Evolutionary conservation across 1,140 invertebrate species (phyloP), one percentile per base, ranked within the genome.

Genomic region (Idris sp.): DNA sequence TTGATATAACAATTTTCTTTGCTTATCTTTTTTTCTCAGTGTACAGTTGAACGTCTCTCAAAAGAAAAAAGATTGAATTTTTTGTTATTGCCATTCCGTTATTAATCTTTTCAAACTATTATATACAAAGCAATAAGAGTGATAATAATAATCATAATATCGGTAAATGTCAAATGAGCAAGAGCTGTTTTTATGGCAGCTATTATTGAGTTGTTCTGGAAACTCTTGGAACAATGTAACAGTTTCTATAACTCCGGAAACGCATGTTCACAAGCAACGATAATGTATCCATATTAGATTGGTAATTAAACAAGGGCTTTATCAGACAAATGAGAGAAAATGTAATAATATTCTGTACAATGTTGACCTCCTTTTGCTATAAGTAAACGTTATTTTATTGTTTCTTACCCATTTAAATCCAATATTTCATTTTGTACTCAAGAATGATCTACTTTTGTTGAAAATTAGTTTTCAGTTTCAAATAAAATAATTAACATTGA

Each of bases 251-350:
- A 8, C 14, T 6, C 40, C 28, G 53, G 53, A 43, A 58, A 58
- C 25, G 40, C 28, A 62, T 26, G 9, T 19, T 59, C 19, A 14
- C 26, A 44, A 43, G 19, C 43, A 28, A 33, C 43, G 41, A 40
- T 48, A 36, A 14, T 14, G 44, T 46, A 56, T 67, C 51, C 13
- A 56, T 40, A 48, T 56, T 40, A 30, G 62, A 67, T 56, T 46
- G 62, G 35, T 56, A 48, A 67, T 67, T 56, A 56, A 67, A 56
- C 62, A 40, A 48, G 43, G 56, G 35, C 31, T 28, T n/a, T 30
- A 18, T 6, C 18, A 14, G 43, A 48, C 51, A 44, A 54, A 56
- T 48, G 62, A 36, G 26, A 56, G 62, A 33, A 67, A 67, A 67
- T 56, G 38, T 46, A 62, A 51, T 43, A 62, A 62, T 62, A 51